A percentile compares a stretch with the other conserved stretches of the same genome.
phyloP scores from a whole-genome alignment of 2,888 invertebrate species.

The Xanthorhoe designata region DNA sequence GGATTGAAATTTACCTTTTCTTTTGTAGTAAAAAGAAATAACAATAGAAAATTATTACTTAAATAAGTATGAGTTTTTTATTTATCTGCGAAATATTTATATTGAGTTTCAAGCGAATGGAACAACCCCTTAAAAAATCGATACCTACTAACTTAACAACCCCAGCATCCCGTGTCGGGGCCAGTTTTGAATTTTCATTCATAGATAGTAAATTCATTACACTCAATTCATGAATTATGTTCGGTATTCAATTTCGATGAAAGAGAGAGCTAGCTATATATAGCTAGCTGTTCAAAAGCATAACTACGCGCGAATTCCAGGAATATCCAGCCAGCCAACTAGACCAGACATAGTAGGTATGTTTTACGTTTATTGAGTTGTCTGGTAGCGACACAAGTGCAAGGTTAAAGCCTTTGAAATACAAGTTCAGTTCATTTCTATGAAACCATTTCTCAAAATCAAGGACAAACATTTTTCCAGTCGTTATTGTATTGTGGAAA shows the following conservation, averaged over 20 bases:
- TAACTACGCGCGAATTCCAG: neutral
- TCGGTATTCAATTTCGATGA: neutral
- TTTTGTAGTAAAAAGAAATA: no score
- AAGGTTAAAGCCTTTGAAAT: neutral
- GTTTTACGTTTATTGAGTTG: neutral
- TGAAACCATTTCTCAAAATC: neutral
- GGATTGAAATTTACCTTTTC: no score
- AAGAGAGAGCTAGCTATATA: no score
- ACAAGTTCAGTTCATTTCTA: neutral
- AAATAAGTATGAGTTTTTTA: no score
- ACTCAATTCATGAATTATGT: neutral
- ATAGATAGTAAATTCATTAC: neutral
- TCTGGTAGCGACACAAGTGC: neutral
- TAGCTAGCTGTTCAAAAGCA: neutral
- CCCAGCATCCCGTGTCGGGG: no score
- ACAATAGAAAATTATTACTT: no score
- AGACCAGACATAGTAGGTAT: neutral
- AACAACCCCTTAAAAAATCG: no score
- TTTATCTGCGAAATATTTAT: no score
- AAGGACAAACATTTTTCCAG: neutral
- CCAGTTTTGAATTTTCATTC: no score
- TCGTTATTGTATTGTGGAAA: neutral
- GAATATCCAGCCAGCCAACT: neutral
- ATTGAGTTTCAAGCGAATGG: no score
- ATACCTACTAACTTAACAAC: no score